Percentiles rank a stretch among this genome's conserved stretches.
These are phyloP conservation scores for Volucella inanis DNA, from an alignment of 2,888 invertebrate genomes.

Conservation along the genomic window DNA sequence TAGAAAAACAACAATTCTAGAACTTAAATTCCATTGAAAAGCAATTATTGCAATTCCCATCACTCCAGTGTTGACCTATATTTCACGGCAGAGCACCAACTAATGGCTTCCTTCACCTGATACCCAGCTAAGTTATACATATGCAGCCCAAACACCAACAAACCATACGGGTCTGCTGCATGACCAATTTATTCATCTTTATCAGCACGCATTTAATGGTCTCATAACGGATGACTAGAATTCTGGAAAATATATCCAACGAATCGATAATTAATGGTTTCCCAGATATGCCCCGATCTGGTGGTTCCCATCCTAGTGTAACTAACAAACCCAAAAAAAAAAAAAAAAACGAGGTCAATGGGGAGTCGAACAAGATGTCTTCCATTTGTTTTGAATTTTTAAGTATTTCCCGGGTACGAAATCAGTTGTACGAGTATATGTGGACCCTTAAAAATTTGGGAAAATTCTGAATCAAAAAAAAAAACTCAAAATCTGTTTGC, in stretches of 20 bases:
- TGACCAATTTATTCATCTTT: constrained; percentile 53
- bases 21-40: constrained; percentile 41
- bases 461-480: too few species aligned
- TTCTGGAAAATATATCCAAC: constrained; percentile 46
- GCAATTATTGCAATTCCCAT: constrained; percentile 71
- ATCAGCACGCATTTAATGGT: constrained; percentile 64
- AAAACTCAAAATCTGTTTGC: neutral
- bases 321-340: neutral
- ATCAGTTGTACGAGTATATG: neutral
- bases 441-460: neutral
- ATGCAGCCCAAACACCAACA: neutral
- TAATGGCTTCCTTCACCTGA: constrained; percentile 60
- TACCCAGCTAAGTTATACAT: neutral
- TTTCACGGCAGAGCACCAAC: constrained; percentile 37
- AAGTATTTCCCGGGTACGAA: constrained; percentile 46
- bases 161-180: neutral
- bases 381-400: constrained; percentile 55
- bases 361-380: constrained; percentile 32
- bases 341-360: constrained; percentile 61
- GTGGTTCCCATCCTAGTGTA: constrained; percentile 16
- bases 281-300: constrained; percentile 15
- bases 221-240: constrained; percentile 53
- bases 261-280: constrained; percentile 53
- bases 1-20: constrained; percentile 8
- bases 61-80: constrained; percentile 64